Percentiles rank a stretch among this genome's conserved stretches.
Evolutionary conservation across 1,140 invertebrate species (phyloP).

Genomic region (Eumaeus atala): DNA sequence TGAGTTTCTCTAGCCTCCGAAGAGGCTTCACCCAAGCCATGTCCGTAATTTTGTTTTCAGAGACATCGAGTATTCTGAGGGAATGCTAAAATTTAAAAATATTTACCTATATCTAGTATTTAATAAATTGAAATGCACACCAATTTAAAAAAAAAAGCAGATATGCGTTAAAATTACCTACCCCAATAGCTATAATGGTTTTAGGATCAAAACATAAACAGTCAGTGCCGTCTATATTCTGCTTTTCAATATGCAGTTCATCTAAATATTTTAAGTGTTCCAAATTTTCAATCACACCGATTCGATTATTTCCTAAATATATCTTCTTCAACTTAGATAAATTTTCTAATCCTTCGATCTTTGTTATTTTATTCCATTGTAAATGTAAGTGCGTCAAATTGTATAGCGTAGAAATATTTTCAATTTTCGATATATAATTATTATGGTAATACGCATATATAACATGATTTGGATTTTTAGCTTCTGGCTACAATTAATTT

Average conservation of each 20-base stretch:
- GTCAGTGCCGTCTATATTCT: constrained; percentile 74
- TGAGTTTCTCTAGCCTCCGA: constrained; percentile 52
- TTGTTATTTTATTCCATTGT: constrained; percentile 79
- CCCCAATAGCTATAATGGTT: constrained; percentile 75
- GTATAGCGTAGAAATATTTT: constrained; percentile 75
- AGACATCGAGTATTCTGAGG: constrained; percentile 54
- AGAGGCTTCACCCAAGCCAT: constrained; percentile 56
- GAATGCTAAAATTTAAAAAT: constrained; percentile 33
- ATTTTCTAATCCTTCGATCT: constrained; percentile 77
- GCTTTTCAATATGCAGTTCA: constrained; percentile 81
- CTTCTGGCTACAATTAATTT: constrained; percentile 64
- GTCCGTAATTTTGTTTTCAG: constrained; percentile 58
- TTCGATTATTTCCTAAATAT: constrained; percentile 80
- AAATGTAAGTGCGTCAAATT: constrained; percentile 80
- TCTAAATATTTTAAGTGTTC: constrained; percentile 75
- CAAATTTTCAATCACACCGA: constrained; percentile 80
- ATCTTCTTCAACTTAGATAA: constrained; percentile 78
- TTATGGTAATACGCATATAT: constrained; percentile 79
- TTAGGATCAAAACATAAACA: constrained; percentile 80
- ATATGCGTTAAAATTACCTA: too few species aligned
- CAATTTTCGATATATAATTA: constrained; percentile 76
- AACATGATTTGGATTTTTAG: constrained; percentile 68
- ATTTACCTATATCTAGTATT: constrained; percentile 8
- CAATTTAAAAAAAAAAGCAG: too few species aligned
- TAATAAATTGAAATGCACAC: constrained; percentile 15